Base-by-base conservation (phyloP, 2,113 vertebrate species). In the Gavia stellata region DNA sequence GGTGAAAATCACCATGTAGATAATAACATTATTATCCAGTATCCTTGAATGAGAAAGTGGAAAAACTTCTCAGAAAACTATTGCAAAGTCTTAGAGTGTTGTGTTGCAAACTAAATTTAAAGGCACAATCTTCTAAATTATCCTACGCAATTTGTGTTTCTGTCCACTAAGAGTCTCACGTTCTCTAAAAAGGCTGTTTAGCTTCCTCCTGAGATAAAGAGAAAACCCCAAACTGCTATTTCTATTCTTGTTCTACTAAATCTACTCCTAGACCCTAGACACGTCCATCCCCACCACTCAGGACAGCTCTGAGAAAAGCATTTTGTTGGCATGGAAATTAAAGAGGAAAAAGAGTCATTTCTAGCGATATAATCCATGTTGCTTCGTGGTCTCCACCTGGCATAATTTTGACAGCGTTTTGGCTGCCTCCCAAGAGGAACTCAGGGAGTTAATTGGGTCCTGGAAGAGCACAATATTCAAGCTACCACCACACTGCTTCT, bases 11-110 rank as follows among this genome's bases (percentile, higher is more conserved):
- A 75, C 17, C 25, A 49, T 61, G 36, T 45, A 87, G 84, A 87
- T 91, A 88, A 96, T 79, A 81, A 81, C 73, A 81, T 87, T 88
- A 94, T 93, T 90, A 92, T 45, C 75, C 66, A 56, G n/a, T 79
- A 66, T 62, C 19, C 8, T 68, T 49, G 14, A 53, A 80, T 17
- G 9, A 85, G 62, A 73, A 85, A 77, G 47, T 44, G 20, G 70
- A 74, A 88, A 90, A 91, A 77, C 49, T 79, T 81, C 66, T 70
- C 79, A 58, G 45, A 86, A 87, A 93, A 88, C 28, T 86, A 38
- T 25, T 38, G 12, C 0, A 6, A 88, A 83, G n/a, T 26, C 53
- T 65, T 72, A 65, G 56, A 49, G 34, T 28, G 40, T n/a, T 91
- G 14, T 92, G 80, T 47, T 0, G 16, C 53, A 90, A 87, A 63